Conservation (phyloP, 2,888 invertebrate species). For the Spatulosminthurus flaviceps region DNA sequence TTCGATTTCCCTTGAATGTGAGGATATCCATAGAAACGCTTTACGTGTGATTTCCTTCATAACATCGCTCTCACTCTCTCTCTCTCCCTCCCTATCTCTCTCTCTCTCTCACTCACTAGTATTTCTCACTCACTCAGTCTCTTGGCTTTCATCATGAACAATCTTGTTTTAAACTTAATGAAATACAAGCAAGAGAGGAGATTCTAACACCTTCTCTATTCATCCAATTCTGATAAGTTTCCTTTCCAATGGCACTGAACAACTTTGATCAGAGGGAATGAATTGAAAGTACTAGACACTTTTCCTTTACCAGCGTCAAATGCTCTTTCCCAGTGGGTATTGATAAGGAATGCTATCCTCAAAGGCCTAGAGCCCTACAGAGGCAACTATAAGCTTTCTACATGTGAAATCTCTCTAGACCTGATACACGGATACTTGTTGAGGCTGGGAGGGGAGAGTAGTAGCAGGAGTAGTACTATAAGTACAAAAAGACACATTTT, state of each 20-base stretch:
- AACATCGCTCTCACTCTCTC: neutral
- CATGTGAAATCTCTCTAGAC: too few species aligned
- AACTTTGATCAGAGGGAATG: neutral
- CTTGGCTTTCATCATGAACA: neutral
- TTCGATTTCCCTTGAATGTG: slow-evolving; percentile 2
- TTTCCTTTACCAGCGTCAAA: too few species aligned
- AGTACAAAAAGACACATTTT: too few species aligned
- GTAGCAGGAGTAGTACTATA: too few species aligned
- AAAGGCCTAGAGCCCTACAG: too few species aligned
- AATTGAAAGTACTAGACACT: neutral
- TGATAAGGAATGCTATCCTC: too few species aligned
- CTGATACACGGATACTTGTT: too few species aligned
- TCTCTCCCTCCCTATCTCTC: slow-evolving; percentile 5
- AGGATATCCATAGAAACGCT: slow-evolving; percentile 1
- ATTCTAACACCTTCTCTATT: neutral
- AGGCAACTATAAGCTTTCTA: too few species aligned
- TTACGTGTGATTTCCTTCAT: slow-evolving; percentile 3
- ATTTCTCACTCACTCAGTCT: neutral
- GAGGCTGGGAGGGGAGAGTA: too few species aligned
- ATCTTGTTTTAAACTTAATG: slow-evolving; percentile 4
- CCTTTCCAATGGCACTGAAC: neutral
- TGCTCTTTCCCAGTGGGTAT: too few species aligned
- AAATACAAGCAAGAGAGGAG: slow-evolving; percentile 13
- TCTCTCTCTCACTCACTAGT: neutral
- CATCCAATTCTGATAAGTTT: slow-evolving; percentile 5